phyloP scores from a whole-genome alignment of 2,797 vertebrate genomes.

The Tauraco hartlaubi region DNA sequence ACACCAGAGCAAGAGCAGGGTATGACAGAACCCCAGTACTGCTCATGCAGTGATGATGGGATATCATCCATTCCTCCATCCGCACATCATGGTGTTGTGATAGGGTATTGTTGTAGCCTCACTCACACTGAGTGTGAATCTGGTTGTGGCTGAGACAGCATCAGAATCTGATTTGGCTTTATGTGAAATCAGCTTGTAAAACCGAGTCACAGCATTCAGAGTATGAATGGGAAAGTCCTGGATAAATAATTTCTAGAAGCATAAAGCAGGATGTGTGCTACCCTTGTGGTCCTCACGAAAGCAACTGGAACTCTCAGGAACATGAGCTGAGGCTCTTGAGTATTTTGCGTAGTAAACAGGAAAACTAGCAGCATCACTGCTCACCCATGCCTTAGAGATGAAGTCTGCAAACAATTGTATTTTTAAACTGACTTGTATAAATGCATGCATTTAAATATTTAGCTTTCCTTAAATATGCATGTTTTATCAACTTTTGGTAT shows the following conservation, averaged over 20 bases:
- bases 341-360: not conserved
- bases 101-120: not conserved
- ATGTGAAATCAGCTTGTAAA: not conserved
- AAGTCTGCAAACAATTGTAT: constrained; percentile 33
- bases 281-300: not conserved
- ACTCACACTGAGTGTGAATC: not conserved
- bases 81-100: not conserved
- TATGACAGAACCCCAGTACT: not conserved
- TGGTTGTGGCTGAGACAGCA: not conserved
- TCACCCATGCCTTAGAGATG: constrained; percentile 35
- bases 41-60: not conserved
- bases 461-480: constrained; percentile 32
- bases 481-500: not conserved
- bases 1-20: not conserved
- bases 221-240: not conserved
- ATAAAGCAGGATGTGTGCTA: not conserved
- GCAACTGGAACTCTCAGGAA: not conserved
- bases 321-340: not conserved
- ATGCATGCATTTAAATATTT: constrained; percentile 77
- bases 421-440: constrained; percentile 74
- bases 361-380: constrained; percentile 24
- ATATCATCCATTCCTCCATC: not conserved
- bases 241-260: not conserved
- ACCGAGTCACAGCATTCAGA: not conserved
- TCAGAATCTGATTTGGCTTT: not conserved